Conservation (phyloP, 2,888 invertebrate species). For the Netelia virgata region DNA sequence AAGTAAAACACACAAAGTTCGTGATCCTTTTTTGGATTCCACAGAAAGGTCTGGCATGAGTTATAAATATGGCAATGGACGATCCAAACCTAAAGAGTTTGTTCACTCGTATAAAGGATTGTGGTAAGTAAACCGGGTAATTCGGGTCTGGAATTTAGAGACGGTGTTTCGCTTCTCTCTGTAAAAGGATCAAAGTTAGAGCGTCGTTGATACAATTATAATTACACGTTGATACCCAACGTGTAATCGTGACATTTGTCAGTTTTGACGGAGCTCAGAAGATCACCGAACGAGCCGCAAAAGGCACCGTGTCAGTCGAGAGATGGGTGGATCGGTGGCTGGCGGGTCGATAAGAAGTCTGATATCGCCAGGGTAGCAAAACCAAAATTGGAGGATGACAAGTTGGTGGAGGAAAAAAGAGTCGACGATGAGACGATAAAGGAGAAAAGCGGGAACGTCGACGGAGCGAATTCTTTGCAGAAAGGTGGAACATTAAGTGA, state of each 20-base stretch:
- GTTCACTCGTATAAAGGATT: slow-evolving; percentile 61
- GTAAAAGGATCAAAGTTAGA: too few relatives aligned
- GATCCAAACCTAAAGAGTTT: slow-evolving; percentile 56
- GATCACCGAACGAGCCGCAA: slow-evolving; percentile 19
- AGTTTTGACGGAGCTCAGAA: slow-evolving; percentile 54
- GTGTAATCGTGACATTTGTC: background rate
- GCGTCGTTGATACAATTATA: too few relatives aligned
- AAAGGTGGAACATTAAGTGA: background rate
- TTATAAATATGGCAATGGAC: slow-evolving; percentile 32
- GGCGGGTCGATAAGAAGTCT: slow-evolving; percentile 1
- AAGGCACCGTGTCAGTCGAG: slow-evolving; percentile 49
- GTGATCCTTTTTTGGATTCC: background rate
- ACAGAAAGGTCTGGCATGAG: background rate
- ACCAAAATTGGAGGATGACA: background rate
- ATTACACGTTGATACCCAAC: too few relatives aligned
- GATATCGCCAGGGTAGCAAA: background rate
- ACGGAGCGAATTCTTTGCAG: background rate
- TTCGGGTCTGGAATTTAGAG: background rate
- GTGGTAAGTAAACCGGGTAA: slow-evolving; percentile 59
- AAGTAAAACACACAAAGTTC: background rate
- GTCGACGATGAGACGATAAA: background rate
- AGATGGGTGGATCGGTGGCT: slow-evolving; percentile 25
- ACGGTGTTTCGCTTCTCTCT: background rate
- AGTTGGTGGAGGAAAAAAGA: background rate
- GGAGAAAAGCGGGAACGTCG: background rate